Percentiles rank a stretch among this genome's conserved stretches.
Conservation (phyloP, 2,888 invertebrate genomes). For the Ophion obscuratus region DNA sequence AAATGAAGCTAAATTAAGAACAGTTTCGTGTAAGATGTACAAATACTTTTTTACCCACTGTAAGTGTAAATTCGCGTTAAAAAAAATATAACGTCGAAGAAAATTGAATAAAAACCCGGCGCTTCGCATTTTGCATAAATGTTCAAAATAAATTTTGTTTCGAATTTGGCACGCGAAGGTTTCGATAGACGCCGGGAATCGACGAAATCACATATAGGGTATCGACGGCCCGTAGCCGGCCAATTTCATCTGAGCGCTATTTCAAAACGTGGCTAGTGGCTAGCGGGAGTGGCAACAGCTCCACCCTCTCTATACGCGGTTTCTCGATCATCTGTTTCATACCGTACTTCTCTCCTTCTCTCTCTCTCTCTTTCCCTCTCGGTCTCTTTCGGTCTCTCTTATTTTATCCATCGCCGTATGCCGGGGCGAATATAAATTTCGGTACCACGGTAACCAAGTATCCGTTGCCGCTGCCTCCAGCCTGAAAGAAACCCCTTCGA, state of each 20-base stretch:
- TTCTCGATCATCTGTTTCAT: constrained; percentile 47
- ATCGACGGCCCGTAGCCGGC: constrained; percentile 39
- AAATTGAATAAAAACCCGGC: not conserved
- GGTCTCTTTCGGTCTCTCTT: constrained; percentile 40
- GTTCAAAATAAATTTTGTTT: not conserved
- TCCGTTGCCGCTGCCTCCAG: constrained; percentile 32
- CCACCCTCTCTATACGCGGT: constrained; percentile 28
- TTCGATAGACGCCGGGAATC: not conserved
- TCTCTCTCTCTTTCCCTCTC: constrained; percentile 50
- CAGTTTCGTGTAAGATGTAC: too few relatives aligned
- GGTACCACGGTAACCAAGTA: constrained; percentile 60
- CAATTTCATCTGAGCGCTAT: constrained; percentile 60
- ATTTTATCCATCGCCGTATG: constrained; percentile 31
- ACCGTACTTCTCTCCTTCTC: not conserved
- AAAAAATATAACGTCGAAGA: not conserved
- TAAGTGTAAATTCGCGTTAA: not conserved
- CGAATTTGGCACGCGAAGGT: not conserved
- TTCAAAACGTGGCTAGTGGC: constrained; percentile 48
- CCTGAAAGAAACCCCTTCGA: constrained; percentile 58
- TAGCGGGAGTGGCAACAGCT: constrained; percentile 46
- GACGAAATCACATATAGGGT: constrained; percentile 35
- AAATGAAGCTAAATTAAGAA: too few relatives aligned
- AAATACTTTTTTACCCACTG: too few relatives aligned
- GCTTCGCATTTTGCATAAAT: not conserved
- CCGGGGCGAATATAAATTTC: constrained; percentile 63